Conservation (phyloP, 2,888 invertebrate genomes). For the Cephus spinipes region DNA sequence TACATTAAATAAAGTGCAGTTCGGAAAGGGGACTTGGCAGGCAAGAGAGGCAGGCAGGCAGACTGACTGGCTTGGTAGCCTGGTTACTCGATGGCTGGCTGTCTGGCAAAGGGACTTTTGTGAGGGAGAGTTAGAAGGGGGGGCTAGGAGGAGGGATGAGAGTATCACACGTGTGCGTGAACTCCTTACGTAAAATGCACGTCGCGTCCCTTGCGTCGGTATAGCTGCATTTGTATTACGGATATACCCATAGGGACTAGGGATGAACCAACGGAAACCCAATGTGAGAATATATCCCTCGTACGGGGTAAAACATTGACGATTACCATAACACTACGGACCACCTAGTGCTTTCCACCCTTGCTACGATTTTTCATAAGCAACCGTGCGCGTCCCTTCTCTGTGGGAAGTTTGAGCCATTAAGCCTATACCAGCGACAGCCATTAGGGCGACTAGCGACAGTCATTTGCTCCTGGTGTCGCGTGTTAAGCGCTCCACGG, state of each 20-base stretch:
- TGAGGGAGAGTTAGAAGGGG: neutral
- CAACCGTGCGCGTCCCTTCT: neutral
- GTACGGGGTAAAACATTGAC: neutral
- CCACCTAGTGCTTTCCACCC: neutral
- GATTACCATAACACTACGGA: neutral
- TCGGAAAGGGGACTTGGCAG: neutral
- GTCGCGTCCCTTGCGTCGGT: neutral
- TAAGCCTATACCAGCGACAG: neutral
- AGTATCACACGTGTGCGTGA: neutral
- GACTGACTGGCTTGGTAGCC: neutral
- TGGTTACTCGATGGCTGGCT: neutral
- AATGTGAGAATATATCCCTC: neutral
- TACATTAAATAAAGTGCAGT: neutral
- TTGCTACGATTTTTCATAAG: neutral
- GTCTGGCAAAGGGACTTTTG: neutral
- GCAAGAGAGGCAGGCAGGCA: neutral
- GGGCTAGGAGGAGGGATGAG: neutral
- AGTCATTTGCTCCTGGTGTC: neutral
- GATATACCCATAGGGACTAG: neutral
- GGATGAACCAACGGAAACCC: neutral
- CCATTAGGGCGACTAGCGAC: neutral
- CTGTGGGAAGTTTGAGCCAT: neutral
- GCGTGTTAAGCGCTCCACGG: neutral
- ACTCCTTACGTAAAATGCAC: neutral
- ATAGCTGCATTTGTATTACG: neutral